phyloP scores from a whole-genome alignment of 2,113 vertebrate genomes.

The Alouatta palliata region DNA sequence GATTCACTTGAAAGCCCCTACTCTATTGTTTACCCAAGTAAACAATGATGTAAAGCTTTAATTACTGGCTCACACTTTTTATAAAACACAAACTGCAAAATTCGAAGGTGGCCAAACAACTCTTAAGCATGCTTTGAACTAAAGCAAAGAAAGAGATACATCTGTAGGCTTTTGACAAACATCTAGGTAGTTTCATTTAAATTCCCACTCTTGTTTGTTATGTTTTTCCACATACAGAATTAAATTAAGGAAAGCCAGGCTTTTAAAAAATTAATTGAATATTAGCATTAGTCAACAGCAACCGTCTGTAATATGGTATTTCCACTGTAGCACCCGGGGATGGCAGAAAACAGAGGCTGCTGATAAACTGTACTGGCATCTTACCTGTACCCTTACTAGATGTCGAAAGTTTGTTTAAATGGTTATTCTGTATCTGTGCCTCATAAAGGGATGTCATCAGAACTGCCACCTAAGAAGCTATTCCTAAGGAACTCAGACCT shows the following conservation, averaged over 20 bases:
- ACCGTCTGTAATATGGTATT: neutral
- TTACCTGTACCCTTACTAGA: neutral
- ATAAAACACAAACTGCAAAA: neutral
- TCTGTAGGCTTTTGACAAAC: neutral
- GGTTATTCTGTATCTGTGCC: neutral
- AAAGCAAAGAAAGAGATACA: neutral
- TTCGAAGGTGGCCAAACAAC: neutral
- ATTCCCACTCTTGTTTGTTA: neutral
- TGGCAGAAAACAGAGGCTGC: neutral
- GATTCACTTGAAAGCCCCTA: neutral
- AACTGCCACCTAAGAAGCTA: neutral
- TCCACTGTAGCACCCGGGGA: neutral
- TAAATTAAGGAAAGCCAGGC: neutral
- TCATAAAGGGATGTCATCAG: neutral
- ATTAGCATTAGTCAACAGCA: neutral
- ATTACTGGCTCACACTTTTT: neutral
- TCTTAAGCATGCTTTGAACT: neutral
- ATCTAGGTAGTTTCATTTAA: neutral
- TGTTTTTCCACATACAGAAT: neutral
- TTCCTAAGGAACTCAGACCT: neutral
- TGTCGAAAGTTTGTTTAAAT: neutral
- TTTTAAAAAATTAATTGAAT: neutral
- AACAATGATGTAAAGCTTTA: constrained; percentile 37
- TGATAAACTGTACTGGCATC: neutral
- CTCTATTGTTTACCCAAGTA: too few species aligned